phyloP scores from a whole-genome alignment of 2,797 vertebrate species.

The Buphagus erythrorhynchus region DNA sequence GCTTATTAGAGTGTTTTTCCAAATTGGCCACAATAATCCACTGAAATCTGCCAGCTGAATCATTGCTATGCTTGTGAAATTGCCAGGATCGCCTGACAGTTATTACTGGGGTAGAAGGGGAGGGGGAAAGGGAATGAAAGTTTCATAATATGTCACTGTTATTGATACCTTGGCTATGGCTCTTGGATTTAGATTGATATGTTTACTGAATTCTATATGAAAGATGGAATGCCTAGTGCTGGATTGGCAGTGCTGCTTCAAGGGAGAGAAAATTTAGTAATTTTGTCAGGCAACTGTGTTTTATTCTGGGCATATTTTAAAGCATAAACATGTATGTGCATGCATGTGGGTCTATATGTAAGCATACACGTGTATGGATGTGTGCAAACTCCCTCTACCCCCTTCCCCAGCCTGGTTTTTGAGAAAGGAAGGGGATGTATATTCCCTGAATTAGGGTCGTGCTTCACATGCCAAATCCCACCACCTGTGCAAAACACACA shows the following conservation, averaged over 20 bases:
- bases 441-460: neutral
- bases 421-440: neutral
- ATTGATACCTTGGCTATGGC: conserved; percentile 57
- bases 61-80: conserved; percentile 68
- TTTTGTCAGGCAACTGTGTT: neutral
- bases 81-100: conserved; percentile 68
- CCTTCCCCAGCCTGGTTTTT: neutral
- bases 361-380: rapidly evolving
- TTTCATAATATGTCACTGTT: conserved; percentile 67
- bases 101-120: conserved; percentile 44
- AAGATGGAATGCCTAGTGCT: neutral
- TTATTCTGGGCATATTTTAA: neutral
- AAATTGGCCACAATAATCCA: conserved; percentile 72
- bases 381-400: neutral
- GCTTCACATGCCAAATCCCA: neutral
- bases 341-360: neutral
- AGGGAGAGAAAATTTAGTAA: neutral
- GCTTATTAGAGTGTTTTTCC: conserved; percentile 67
- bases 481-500: neutral
- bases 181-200: conserved; percentile 42
- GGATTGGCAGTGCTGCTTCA: neutral
- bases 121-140: conserved; percentile 37
- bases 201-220: conserved; percentile 5
- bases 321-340: neutral
- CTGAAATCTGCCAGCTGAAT: conserved; percentile 71